Base-by-base conservation (phyloP, 2,888 invertebrate species). In the Cabera pusaria region DNA sequence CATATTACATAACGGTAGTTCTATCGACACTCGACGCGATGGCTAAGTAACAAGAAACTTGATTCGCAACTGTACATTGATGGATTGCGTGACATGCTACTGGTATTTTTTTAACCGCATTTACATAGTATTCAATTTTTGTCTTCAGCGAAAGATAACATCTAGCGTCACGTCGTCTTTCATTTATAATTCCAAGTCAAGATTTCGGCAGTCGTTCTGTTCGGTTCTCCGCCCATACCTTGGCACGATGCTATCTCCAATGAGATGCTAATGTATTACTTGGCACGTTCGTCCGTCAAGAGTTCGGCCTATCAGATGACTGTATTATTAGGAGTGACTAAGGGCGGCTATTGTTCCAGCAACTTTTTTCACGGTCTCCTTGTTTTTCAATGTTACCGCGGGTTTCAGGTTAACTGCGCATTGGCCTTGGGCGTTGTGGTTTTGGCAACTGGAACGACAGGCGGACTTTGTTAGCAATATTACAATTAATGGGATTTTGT, bases 201-300 rank as follows among this genome's bases (percentile, higher is more conserved):
- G 52, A 64, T 63, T 56, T 56, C 45, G 54, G 49, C 41, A 51
- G 52, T 56, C 48, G 44, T 57, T 63, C 63, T 59, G 69, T 66
- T 56, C 52, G 55, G 64, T 66, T 67, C 55, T 61, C 63, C 57
- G 59, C 44, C 48, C 60, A 63, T 56, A 55, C 54, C 56, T 73
- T 77, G 75, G 74, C 77, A 68, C 59, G 72, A 69, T 67, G 64
- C 45, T 72, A 76, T 81, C 72, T 59, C 64, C 69, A 80, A 83
- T 77, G 71, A 74, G 75, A 81, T 80, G 80, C 67, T 86, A 85
- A 85, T 85, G 82, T 82, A 79, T 81, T 76, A 77, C 69, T 85
- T 86, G 87, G 88, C 87, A 85, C 72, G 73, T 42, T 56, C 56
- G 49, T 47, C 57, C 57, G 60, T 67, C 59, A 66, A 59, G 52